phyloP scores from a whole-genome alignment of 2,797 vertebrate genomes.

The Perodicticus potto region DNA sequence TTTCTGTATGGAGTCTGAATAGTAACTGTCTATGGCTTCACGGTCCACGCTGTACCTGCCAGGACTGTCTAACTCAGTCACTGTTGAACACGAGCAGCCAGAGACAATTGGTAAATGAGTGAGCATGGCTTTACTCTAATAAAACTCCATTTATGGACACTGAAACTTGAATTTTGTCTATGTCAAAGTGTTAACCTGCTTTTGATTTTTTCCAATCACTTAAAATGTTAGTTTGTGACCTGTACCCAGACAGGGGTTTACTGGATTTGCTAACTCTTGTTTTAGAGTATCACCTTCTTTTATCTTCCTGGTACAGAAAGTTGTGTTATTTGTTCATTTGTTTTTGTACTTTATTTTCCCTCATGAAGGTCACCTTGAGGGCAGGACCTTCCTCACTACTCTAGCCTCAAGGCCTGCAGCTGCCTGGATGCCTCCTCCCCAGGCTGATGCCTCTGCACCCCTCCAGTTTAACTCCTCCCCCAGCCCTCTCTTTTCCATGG shows the following conservation, averaged over 20 bases:
- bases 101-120: neutral
- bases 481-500: neutral
- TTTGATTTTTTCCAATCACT: neutral
- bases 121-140: neutral
- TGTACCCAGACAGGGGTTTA: neutral
- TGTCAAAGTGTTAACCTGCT: neutral
- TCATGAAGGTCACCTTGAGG: neutral
- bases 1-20: neutral
- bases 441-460: accelerated
- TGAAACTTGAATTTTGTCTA: neutral
- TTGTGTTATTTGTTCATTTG: neutral
- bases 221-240: neutral
- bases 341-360: neutral
- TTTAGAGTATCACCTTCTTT: neutral
- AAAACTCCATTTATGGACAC: neutral
- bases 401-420: neutral
- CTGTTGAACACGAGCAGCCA: neutral
- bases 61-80: neutral
- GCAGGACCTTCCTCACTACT: neutral
- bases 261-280: neutral
- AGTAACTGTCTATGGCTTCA: neutral
- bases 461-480: neutral
- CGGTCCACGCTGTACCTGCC: neutral
- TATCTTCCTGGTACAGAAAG: neutral
- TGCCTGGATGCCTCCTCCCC: neutral